Percentiles rank a stretch among this genome's conserved stretches.
Evolutionary conservation across 2,797 vertebrate species (phyloP).

Genomic region (Paramormyrops hopkinsi): DNA sequence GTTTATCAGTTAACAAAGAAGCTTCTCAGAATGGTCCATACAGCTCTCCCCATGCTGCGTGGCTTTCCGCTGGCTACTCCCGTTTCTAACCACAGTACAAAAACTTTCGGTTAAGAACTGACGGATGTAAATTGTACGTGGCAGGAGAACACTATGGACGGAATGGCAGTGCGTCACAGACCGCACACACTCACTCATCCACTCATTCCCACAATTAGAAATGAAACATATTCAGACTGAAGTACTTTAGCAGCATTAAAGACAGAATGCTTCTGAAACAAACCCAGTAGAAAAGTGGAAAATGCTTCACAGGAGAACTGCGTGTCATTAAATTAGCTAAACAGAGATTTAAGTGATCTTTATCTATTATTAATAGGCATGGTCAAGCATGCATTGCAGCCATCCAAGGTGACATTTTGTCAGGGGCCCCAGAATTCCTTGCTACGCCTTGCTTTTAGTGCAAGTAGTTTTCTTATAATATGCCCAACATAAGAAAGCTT

Average conservation of each 20-base stretch:
- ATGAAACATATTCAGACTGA: not conserved
- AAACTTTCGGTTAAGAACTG: not conserved
- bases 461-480: not conserved
- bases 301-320: not conserved
- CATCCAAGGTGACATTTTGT: not conserved
- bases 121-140: not conserved
- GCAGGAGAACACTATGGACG: not conserved
- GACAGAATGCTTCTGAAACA: not conserved
- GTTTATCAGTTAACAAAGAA: not conserved
- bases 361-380: not conserved
- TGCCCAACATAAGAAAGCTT: not conserved
- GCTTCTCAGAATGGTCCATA: not conserved
- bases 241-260: not conserved
- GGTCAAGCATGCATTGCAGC: not conserved
- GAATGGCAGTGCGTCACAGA: not conserved
- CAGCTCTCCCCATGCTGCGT: not conserved
- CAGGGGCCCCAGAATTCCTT: not conserved
- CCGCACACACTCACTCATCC: not conserved
- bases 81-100: not conserved
- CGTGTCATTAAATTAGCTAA: not conserved
- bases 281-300: not conserved
- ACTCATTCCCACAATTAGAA: not conserved
- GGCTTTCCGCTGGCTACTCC: not conserved
- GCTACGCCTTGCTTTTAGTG: not conserved
- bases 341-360: not conserved